Evolutionary conservation across 2,888 invertebrate genomes (phyloP), one percentile per base, ranked within the genome.

Genomic region (Melangyna quadrimaculata): DNA sequence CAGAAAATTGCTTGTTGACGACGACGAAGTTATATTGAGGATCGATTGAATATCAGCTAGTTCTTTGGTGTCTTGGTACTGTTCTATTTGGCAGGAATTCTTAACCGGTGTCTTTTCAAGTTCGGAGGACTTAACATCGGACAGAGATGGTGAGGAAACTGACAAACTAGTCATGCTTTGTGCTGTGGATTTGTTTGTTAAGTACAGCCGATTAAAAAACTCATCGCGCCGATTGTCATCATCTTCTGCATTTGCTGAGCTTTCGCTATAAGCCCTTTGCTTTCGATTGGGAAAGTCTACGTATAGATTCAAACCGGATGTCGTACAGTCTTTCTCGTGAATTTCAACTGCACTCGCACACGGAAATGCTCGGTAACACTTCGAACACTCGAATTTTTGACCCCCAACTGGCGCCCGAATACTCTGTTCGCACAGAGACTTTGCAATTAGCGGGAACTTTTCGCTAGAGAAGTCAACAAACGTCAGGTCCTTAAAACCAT

Each of bases 21-120:
- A 91, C 9, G 91, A 91, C 14, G 96, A 95, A 35, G 97, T 96
- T 88, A 97, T 95, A 24, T 95, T 95, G 71, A 97, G 93, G 87
- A 97, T 97, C 32, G 96, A 96, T 90, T 96, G 96, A 87, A 97
- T 97, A 89, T 97, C 97, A 55, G 97, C 97, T 86, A 97, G 93
- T 89, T 97, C 97, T 90, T 95, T 95, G 32, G 94, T 94, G 87
- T 93, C 93, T 88, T 95, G 95, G 37, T 93, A 93, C 81, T 93
- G 93, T 82, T 93, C 80, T n/a, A 88, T 87, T 45, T 89, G 88
- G n/a, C n/a, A n/a, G 1, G 88, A 87, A 63, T 88, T 81, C 35
- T 88, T 87, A 8, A 88, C 82, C n/a, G 88, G 88, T 7, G 88
- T 81, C 22, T 87, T 78, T 0, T 87, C 79, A 43, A 88, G 80